Percentiles rank a stretch among this genome's conserved stretches.
phyloP scores from a whole-genome alignment of 1,140 invertebrate genomes.

The Pseudomyrmex pallidus region DNA sequence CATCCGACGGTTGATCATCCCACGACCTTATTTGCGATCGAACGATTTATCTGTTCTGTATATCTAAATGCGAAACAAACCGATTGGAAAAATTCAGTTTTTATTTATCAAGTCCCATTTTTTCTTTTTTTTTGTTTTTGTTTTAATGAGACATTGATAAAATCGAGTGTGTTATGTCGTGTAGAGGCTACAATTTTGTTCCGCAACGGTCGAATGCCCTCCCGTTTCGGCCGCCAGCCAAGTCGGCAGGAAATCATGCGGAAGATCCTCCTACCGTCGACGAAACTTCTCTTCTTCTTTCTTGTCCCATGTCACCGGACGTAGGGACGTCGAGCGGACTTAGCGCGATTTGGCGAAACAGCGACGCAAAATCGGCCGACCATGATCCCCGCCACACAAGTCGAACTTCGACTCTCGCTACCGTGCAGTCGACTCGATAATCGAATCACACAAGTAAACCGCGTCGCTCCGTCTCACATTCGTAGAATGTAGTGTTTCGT shows the following conservation, averaged over 20 bases:
- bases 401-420: slow-evolving; percentile 23
- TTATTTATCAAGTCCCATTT: not conserved
- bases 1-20: not conserved
- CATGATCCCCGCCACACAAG: slow-evolving; percentile 60
- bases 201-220: slow-evolving; percentile 50
- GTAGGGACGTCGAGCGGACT: slow-evolving; percentile 36
- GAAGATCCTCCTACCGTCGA: slow-evolving; percentile 61
- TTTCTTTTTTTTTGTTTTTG: not conserved
- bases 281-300: slow-evolving; percentile 58
- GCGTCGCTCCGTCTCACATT: not conserved
- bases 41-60: not conserved
- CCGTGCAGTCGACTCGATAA: slow-evolving; percentile 25
- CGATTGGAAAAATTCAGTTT: not conserved
- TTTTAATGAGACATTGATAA: slow-evolving; percentile 30
- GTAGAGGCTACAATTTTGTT: slow-evolving; percentile 15
- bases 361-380: slow-evolving; percentile 61
- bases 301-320: slow-evolving; percentile 60
- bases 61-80: not conserved
- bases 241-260: slow-evolving; percentile 52
- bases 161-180: slow-evolving; percentile 49
- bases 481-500: slow-evolving; percentile 15
- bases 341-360: slow-evolving; percentile 43
- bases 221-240: slow-evolving; percentile 59
- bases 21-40: not conserved
- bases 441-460: slow-evolving; percentile 26